A percentile compares a stretch with the other conserved stretches of the same genome.
phyloP scores from a whole-genome alignment of 2,888 invertebrate species.

The Scaptomyza reducta region DNA sequence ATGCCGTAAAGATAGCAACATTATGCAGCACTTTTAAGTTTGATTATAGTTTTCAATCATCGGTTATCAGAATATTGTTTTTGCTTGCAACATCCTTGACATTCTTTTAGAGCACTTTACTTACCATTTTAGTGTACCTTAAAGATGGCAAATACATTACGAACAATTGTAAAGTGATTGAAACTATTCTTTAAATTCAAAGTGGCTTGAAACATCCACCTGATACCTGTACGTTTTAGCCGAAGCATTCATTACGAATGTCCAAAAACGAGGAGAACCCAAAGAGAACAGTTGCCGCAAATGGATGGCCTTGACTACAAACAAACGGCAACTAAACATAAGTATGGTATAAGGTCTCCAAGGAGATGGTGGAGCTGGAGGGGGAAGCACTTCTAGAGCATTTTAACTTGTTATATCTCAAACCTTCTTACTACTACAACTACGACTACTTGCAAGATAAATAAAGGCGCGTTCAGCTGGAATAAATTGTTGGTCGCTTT shows the following conservation, averaged over 20 bases:
- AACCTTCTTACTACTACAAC: constrained; percentile 2
- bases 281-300: not conserved
- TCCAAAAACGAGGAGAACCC: not conserved
- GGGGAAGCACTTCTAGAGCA: not conserved
- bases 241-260: not conserved
- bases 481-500: constrained; percentile 16
- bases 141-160: too few species aligned
- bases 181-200: not conserved
- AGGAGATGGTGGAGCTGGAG: not conserved
- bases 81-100: not conserved
- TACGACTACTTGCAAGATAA: constrained; percentile 6
- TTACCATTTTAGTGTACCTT: too few species aligned
- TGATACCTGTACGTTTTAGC: not conserved
- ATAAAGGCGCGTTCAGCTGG: constrained; percentile 19
- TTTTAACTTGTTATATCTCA: constrained; percentile 3
- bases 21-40: not conserved
- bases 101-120: not conserved
- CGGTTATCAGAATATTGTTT: not conserved
- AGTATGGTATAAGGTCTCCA: not conserved
- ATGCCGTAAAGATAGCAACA: constrained; percentile 6
- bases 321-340: not conserved
- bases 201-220: not conserved
- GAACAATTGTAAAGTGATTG: too few species aligned
- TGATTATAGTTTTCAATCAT: not conserved
- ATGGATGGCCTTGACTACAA: not conserved